Percentiles rank a stretch among this genome's conserved stretches.
phyloP scores from a whole-genome alignment of 2,888 invertebrate genomes.

The Marasmarcha lunaedactyla region DNA sequence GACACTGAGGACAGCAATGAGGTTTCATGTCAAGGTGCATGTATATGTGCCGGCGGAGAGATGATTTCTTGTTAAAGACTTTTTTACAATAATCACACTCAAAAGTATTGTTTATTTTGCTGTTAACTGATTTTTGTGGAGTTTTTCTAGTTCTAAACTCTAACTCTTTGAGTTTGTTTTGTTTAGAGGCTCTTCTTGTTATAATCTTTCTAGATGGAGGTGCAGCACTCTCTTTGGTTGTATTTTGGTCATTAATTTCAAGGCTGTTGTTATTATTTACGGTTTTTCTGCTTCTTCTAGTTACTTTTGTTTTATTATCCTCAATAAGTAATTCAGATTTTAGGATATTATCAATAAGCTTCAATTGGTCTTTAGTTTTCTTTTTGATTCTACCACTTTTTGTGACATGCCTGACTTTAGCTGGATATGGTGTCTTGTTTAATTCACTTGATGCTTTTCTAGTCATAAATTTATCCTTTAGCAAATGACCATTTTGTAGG shows the following conservation, averaged over 20 bases:
- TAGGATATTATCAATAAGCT: conserved; percentile 38
- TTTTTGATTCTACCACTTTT: too few species aligned
- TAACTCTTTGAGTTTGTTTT: conserved; percentile 1
- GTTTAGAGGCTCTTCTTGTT: conserved; percentile 5
- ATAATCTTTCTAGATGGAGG: neutral
- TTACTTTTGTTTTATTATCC: conserved; percentile 18
- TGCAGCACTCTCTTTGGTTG: conserved; percentile 1
- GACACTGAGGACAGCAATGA: conserved; percentile 73
- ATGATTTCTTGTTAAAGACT: conserved; percentile 73
- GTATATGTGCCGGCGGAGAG: conserved; percentile 75
- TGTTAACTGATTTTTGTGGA: neutral
- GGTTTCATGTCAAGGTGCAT: conserved; percentile 76
- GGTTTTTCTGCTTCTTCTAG: conserved; percentile 10
- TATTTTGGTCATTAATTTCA: conserved; percentile 39
- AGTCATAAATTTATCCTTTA: conserved; percentile 20
- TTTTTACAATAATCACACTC: conserved; percentile 75
- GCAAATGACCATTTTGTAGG: conserved; percentile 28
- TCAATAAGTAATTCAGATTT: conserved; percentile 45
- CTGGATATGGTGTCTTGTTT: conserved; percentile 7
- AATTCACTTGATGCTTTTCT: conserved; percentile 13
- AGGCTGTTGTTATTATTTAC: conserved; percentile 59
- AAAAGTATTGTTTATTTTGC: conserved; percentile 16
- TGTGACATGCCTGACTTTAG: conserved; percentile 12
- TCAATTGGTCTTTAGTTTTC: conserved; percentile 28
- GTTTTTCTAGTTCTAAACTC: neutral